Base-by-base conservation (phyloP, 2,888 invertebrate genomes). In the Homarus gammarus region DNA sequence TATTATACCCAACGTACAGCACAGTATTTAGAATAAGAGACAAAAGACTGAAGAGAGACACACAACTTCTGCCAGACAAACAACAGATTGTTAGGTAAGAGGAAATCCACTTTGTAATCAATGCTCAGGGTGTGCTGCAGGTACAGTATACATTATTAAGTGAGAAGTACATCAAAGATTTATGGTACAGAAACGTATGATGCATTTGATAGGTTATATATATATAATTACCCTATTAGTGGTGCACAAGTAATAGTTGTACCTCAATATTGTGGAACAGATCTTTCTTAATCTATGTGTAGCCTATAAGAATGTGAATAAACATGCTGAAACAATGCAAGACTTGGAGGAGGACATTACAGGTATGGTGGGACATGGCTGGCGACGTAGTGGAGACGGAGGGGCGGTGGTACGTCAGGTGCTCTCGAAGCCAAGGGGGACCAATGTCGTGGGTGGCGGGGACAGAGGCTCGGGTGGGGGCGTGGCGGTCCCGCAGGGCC, bases 351-450 rank as follows among this genome's bases (percentile, higher is more conserved):
- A 64, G 64, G 89, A 84, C 90, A 94, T 96, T 98, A 98, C 98
- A 98, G 95, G 97, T 97, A 94, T 98, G 98, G 95, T 98, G 98
- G 93, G 97, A 97, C 93, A 96, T 95, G 92, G 97, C 96, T 92
- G 96, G 96, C 93, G 96, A 96, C 92, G 93, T 92, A 64, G 97
- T 96, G 93, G 96, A 95, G 93, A 97, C 95, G 90, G 97, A 97
- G 92, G 96, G 96, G 92, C 97, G 95, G 81, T 96, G 96, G 75
- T 95, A 95, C 78, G 95, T 93, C 87, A 94, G 93, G 78, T 94
- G 94, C 64, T 92, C 92, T 70, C 91, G 91, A 64, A 93, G 92
- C 86, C 92, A 95, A 0, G 95, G 95, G 8, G 95, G 95, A 3
- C 95, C 95, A 77, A 95, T 94, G 89, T 93, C 92, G 68, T 90